phyloP scores from a whole-genome alignment of 1,140 invertebrate species.

The Octopus sinensis region DNA sequence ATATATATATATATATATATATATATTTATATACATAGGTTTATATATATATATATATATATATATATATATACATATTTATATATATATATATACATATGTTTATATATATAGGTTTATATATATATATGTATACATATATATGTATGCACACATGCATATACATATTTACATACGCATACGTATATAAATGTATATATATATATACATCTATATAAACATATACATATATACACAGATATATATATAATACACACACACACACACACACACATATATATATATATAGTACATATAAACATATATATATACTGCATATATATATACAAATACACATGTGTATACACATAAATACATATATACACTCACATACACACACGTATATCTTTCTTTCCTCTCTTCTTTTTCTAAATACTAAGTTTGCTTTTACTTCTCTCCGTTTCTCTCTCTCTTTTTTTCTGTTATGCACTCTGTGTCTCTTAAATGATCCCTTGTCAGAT shows the following conservation, averaged over 20 bases:
- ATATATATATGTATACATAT: neutral
- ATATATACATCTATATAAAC: neutral
- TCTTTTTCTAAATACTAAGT: no score
- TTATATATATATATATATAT: no score
- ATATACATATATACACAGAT: neutral
- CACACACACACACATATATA: neutral
- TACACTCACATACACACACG: neutral
- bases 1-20: no score
- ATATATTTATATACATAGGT: no score
- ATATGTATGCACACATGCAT: neutral
- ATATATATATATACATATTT: neutral
- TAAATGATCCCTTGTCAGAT: no score
- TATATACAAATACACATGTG: neutral
- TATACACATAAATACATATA: neutral
- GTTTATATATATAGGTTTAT: neutral
- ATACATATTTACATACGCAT: neutral
- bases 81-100: neutral
- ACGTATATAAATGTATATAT: neutral
- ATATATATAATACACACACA: neutral
- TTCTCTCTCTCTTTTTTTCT: no score
- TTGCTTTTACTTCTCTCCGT: no score
- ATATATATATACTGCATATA: neutral
- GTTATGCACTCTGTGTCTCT: no score
- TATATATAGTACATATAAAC: neutral
- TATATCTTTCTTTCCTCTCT: neutral